A percentile compares a stretch with the other conserved stretches of the same genome.
Evolutionary conservation across 2,888 invertebrate species (phyloP).

Genomic region (Portevinia maculata): DNA sequence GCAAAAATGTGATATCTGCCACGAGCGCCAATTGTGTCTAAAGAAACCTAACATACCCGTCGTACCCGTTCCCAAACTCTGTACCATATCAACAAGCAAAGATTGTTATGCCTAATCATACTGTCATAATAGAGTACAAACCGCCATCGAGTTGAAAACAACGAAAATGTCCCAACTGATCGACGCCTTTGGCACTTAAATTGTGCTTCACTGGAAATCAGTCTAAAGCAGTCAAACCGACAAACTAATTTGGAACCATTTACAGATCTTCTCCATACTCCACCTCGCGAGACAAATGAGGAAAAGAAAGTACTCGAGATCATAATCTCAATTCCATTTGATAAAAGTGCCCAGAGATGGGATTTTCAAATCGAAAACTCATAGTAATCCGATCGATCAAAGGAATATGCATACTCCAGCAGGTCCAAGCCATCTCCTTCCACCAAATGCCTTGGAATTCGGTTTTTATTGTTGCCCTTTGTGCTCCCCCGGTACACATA

Average conservation of each 20-base stretch:
- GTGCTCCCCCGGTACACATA: constrained; percentile 19
- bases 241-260: constrained; percentile 50
- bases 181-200: constrained; percentile 67
- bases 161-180: constrained; percentile 68
- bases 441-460: constrained; percentile 51
- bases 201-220: constrained; percentile 52
- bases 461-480: constrained; percentile 23
- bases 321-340: constrained; percentile 52
- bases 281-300: constrained; percentile 33
- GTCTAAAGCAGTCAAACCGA: not conserved
- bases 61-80: not conserved
- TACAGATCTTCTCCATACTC: constrained; percentile 23
- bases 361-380: constrained; percentile 66
- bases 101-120: constrained; percentile 80
- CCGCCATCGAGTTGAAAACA: constrained; percentile 71
- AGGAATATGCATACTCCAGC: constrained; percentile 40
- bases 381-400: constrained; percentile 68
- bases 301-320: constrained; percentile 69
- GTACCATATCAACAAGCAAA: constrained; percentile 55
- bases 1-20: constrained; percentile 69
- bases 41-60: constrained; percentile 21
- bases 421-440: constrained; percentile 37
- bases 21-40: constrained; percentile 59
- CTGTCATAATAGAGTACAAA: constrained; percentile 79
- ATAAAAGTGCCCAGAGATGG: constrained; percentile 65